A percentile compares a stretch with the other conserved stretches of the same genome.
Conservation (phyloP, 1,140 invertebrate species). For the Diprion similis region DNA sequence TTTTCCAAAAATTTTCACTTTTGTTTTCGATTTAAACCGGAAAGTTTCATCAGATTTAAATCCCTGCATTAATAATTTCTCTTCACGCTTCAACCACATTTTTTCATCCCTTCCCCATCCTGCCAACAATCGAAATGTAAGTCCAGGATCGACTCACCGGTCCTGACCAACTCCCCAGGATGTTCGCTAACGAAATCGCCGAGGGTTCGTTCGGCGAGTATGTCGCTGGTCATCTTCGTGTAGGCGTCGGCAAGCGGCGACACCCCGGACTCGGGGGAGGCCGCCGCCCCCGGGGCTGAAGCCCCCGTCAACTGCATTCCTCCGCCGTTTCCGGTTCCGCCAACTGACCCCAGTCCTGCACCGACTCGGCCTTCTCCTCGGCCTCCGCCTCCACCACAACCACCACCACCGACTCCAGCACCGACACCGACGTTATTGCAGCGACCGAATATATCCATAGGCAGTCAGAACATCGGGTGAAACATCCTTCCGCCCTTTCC, state of each 20-base stretch:
- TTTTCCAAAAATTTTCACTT: not conserved
- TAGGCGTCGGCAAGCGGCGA: conserved; percentile 79
- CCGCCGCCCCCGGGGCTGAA: conserved; percentile 57
- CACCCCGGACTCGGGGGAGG: conserved; percentile 60
- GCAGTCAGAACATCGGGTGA: conserved; percentile 57
- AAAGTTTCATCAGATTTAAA: not conserved
- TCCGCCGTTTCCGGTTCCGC: conserved; percentile 33
- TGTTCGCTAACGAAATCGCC: conserved; percentile 91
- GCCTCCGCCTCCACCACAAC: conserved; percentile 37
- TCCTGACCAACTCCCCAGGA: conserved; percentile 90
- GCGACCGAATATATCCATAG: conserved; percentile 63
- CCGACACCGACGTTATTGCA: conserved; percentile 55
- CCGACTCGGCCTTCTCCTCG: conserved; percentile 32
- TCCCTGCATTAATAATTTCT: not conserved
- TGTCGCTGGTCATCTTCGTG: conserved; percentile 88
- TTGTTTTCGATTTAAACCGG: not conserved
- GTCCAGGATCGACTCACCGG: conserved; percentile 64
- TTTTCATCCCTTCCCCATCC: not conserved
- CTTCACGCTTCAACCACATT: not conserved
- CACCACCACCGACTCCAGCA: conserved; percentile 43
- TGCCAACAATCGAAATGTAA: not conserved
- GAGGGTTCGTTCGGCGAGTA: conserved; percentile 84
- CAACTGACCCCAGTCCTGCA: conserved; percentile 12
- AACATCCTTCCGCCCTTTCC: conserved; percentile 50
- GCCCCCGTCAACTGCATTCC: conserved; percentile 62